Evolutionary conservation across 2,113 vertebrate species (phyloP).

Genomic region (Nettapus auritus): DNA sequence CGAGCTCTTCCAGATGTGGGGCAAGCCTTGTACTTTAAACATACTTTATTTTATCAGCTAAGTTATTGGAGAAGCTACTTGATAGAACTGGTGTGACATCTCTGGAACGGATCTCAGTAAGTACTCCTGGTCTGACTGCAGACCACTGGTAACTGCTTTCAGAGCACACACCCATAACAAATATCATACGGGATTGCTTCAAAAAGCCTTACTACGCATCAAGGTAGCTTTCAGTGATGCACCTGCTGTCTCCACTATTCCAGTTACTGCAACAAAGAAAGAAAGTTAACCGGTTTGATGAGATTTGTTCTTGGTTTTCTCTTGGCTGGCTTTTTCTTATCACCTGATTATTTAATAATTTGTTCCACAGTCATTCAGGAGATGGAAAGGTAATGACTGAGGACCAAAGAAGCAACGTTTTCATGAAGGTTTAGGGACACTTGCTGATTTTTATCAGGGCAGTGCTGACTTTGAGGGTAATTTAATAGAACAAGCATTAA

Average conservation of each 20-base stretch:
- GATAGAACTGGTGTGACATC: not conserved
- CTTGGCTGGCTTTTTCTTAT: not conserved
- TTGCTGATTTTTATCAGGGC: constrained; percentile 44
- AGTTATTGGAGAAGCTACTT: not conserved
- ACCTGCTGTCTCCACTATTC: not conserved
- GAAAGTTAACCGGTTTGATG: not conserved
- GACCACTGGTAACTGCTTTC: not conserved
- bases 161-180: not conserved
- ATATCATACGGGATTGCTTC: not conserved
- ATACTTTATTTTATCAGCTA: not conserved
- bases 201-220: not conserved
- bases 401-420: not conserved
- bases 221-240: not conserved
- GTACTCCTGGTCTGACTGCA: not conserved
- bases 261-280: not conserved
- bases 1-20: not conserved
- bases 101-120: not conserved
- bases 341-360: constrained; percentile 3
- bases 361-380: not conserved
- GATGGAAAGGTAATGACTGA: not conserved
- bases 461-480: constrained; percentile 26
- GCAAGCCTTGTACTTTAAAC: not conserved
- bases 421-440: not conserved
- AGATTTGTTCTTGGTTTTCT: constrained; percentile 12
- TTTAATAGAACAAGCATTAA: constrained; percentile 35